Conservation (phyloP, 2,888 invertebrate genomes). For the Venusia cambrica region DNA sequence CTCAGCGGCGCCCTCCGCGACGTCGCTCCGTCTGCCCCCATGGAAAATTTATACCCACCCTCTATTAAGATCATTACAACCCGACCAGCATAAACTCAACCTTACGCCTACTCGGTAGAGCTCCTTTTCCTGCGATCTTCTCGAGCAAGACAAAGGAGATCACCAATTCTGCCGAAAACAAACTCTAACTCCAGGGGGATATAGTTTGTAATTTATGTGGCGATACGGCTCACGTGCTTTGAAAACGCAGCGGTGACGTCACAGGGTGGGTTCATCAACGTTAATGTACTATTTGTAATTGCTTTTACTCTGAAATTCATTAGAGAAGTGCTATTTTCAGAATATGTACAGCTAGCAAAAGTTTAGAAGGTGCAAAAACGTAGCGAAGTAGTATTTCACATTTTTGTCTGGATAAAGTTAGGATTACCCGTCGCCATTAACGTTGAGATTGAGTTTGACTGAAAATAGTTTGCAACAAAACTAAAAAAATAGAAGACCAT, state of each 20-base stretch:
- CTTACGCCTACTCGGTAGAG: conserved; percentile 47
- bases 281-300: conserved; percentile 25
- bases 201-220: conserved; percentile 76
- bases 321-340: conserved; percentile 17
- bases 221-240: conserved; percentile 67
- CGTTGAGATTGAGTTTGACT: too few species aligned
- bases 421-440: too few species aligned
- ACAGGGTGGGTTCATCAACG: conserved; percentile 40
- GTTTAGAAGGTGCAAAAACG: too few species aligned
- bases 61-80: conserved; percentile 69
- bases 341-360: conserved; percentile 10
- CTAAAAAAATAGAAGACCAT: conserved; percentile 30
- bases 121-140: conserved; percentile 40
- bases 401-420: too few species aligned
- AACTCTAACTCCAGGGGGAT: conserved; percentile 75
- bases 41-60: conserved; percentile 81
- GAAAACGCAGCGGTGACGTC: conserved; percentile 70
- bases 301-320: conserved; percentile 25
- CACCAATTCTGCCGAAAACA: conserved; percentile 73
- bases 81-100: conserved; percentile 45
- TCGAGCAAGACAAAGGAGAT: conserved; percentile 70
- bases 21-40: conserved; percentile 80
- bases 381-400: too few species aligned
- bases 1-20: conserved; percentile 79
- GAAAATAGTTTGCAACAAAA: too few species aligned